Conservation (phyloP, 2,797 vertebrate genomes). For the Pelochelys cantorii region DNA sequence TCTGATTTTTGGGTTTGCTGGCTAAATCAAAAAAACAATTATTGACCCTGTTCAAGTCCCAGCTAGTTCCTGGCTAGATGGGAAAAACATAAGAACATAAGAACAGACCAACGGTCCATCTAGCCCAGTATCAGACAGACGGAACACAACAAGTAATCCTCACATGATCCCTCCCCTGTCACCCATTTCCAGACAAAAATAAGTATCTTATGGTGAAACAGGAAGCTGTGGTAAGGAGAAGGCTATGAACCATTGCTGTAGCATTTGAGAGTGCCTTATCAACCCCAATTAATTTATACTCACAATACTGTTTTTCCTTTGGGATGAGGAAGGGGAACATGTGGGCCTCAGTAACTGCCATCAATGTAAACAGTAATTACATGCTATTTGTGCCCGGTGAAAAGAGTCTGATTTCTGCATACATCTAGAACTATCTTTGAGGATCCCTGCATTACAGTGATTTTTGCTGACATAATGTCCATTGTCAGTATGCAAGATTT, state of each 20-base stretch:
- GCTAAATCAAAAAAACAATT: neutral
- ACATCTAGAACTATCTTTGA: conserved; percentile 25
- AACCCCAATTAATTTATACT: neutral
- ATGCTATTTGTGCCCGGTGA: conserved; percentile 45
- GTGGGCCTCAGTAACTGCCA: neutral
- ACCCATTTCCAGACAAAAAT: too few relatives aligned
- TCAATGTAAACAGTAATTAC: conserved; percentile 16
- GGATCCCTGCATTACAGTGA: neutral
- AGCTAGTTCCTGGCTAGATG: neutral
- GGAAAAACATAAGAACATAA: neutral
- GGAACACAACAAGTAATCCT: too few relatives aligned
- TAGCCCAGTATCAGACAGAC: too few relatives aligned
- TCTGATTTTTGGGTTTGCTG: neutral
- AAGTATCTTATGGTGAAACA: neutral
- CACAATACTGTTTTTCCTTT: neutral
- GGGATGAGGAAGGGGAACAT: conserved; percentile 10
- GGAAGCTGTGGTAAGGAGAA: neutral
- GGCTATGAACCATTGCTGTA: neutral
- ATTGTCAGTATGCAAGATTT: neutral
- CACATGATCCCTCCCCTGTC: too few relatives aligned
- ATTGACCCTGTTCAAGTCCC: neutral
- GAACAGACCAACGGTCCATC: too few relatives aligned
- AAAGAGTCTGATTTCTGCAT: conserved; percentile 16
- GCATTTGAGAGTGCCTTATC: conserved; percentile 19
- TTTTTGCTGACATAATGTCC: neutral